Evolutionary conservation across 2,113 vertebrate species (phyloP).

Genomic region (Anolis carolinensis): DNA sequence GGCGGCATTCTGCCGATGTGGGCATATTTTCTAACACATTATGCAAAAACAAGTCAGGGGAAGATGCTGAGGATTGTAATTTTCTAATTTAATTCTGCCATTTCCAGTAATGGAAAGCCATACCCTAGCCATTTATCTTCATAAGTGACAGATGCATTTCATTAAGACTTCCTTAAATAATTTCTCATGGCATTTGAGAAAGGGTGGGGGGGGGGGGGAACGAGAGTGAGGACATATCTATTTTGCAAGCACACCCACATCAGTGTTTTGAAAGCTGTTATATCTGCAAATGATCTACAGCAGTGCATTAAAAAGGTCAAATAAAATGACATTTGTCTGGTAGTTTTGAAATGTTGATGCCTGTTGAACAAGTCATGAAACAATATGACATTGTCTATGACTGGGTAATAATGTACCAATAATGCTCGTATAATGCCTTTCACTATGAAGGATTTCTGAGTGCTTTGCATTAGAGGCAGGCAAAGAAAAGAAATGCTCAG

Average conservation of each 20-base stretch:
- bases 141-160: conserved; percentile 84
- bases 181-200: conserved; percentile 76
- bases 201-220: conserved; percentile 56
- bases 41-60: conserved; percentile 78
- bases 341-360: conserved; percentile 56
- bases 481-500: conserved; percentile 34
- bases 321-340: conserved; percentile 63
- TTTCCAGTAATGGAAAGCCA: conserved; percentile 84
- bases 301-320: conserved; percentile 72
- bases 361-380: conserved; percentile 61
- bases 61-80: conserved; percentile 82
- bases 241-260: conserved; percentile 65
- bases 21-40: conserved; percentile 82
- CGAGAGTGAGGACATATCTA: conserved; percentile 65
- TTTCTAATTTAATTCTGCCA: conserved; percentile 85
- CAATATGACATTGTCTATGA: conserved; percentile 55
- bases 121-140: conserved; percentile 78
- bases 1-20: conserved; percentile 75
- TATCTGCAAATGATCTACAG: conserved; percentile 62
- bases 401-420: conserved; percentile 63
- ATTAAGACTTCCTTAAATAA: conserved; percentile 83
- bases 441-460: conserved; percentile 57
- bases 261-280: conserved; percentile 72
- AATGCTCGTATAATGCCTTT: conserved; percentile 54
- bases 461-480: conserved; percentile 31